A percentile compares a stretch with the other conserved stretches of the same genome.
Conservation (phyloP, 2,888 invertebrate species). For the Philhelius pedissequus region DNA sequence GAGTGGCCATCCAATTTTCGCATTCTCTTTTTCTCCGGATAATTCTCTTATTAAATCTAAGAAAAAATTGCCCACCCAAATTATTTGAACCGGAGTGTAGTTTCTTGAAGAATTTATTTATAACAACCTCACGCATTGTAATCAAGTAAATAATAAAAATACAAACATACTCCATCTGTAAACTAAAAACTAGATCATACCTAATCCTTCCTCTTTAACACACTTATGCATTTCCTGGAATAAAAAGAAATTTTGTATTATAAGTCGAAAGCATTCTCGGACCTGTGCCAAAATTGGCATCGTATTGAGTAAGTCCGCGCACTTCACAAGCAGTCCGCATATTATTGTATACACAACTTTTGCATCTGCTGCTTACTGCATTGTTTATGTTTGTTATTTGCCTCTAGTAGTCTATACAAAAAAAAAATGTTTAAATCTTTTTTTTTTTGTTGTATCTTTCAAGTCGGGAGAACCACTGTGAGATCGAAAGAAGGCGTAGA, state of each 20-base stretch:
- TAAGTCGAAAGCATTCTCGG: constrained; percentile 12
- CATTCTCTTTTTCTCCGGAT: no score
- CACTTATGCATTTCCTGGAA: background rate
- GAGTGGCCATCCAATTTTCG: no score
- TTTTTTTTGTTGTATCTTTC: constrained; percentile 74
- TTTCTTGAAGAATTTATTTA: background rate
- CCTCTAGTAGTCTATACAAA: background rate
- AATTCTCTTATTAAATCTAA: no score
- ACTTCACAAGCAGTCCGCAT: background rate
- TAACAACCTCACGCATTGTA: background rate
- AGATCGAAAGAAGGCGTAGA: constrained; percentile 97
- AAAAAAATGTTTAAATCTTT: constrained; percentile 17
- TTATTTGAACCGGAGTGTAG: background rate
- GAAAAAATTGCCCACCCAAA: no score
- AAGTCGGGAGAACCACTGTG: constrained; percentile 98
- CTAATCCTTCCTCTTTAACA: background rate
- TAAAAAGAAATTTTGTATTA: background rate
- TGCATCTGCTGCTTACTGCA: constrained; percentile 33
- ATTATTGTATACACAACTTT: constrained; percentile 1
- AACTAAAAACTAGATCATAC: background rate
- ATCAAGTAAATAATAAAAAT: background rate
- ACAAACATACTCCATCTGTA: background rate
- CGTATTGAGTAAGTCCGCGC: no score
- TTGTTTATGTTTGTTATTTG: constrained; percentile 50
- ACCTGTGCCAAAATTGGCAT: constrained; percentile 41